These are phyloP conservation scores for Ceratitis capitata DNA, from an alignment of 1,140 invertebrate species.

Conservation along the genomic window DNA sequence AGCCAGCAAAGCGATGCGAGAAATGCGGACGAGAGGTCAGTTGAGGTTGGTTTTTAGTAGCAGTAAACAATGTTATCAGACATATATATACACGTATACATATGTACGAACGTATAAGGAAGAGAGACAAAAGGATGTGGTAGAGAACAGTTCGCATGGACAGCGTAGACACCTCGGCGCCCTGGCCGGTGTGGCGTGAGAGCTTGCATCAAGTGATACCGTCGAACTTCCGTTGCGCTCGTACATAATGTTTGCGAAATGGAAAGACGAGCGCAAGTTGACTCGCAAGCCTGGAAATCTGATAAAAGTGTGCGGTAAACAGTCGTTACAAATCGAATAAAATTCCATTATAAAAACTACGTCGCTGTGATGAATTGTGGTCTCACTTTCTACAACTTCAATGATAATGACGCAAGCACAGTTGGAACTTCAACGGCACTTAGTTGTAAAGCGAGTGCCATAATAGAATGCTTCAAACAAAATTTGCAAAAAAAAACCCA, in stretches of 20 bases:
- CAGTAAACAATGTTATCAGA: neutral
- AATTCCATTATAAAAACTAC: neutral
- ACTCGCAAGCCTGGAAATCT: neutral
- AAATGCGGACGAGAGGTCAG: neutral
- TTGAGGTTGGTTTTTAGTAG: neutral
- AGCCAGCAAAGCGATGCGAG: neutral
- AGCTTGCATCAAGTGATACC: neutral
- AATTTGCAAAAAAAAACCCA: too few species aligned
- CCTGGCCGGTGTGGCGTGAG: neutral
- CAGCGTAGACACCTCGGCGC: neutral
- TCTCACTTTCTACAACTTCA: neutral
- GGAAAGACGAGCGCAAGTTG: neutral
- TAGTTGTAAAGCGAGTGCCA: neutral
- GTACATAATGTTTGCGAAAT: neutral
- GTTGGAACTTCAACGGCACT: neutral
- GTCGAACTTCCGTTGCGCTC: neutral
- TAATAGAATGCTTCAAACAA: neutral
- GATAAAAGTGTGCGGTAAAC: neutral
- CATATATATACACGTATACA: neutral
- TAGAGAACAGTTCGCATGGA: neutral
- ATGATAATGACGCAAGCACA: too few species aligned
- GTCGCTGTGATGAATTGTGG: neutral
- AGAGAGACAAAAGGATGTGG: neutral
- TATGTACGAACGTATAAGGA: neutral
- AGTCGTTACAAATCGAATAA: neutral